Base-by-base conservation (phyloP, 2,797 vertebrate species). In the Scolopax rusticola region DNA sequence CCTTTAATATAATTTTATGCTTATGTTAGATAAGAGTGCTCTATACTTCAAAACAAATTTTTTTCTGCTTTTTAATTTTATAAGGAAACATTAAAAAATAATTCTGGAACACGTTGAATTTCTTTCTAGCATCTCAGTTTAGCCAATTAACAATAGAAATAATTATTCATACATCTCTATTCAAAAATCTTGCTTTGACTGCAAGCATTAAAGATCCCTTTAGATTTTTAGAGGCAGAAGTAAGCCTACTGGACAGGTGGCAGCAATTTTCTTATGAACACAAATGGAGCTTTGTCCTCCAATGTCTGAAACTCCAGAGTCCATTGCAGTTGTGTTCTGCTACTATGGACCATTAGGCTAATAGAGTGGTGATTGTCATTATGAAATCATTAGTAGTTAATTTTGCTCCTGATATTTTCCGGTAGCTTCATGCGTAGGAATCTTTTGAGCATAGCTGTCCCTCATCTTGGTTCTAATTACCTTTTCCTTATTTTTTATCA, bases 401-500 rank as follows among this genome's bases (percentile, higher is more conserved):
- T 92, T 93, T 93, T 67, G 7, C 16, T 51, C n/a, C 43, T 73
- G 33, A 32, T 50, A 54, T 60, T 94, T 90, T 93, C 36, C 1
- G 0, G 12, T 28, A 80, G 40, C 28, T 85, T 60, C 53, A n/a
- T 67, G 28, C 25, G 25, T 8, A n/a, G 33, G 48, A 87, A 23
- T 63, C 0, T 0, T 63, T 70, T 74, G 43, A 64, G 18, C 1
- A 0, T 40, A 68, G 33, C 45, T 60, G 14, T 64, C 53, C 36
- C 41, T 54, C 41, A 3, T 71, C 40, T 74, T 63, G 74, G n/a
- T 53, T 77, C 32, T 38, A 67, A 45, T 87, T 43, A 12, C 9
- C 8, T 90, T 2, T 47, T 64, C 32, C 14, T 47, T 65, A 25
- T 76, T 87, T 92, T 45, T 28, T n/a, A 25, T 74, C 30, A 57